Base-by-base conservation (phyloP, 2,113 vertebrate species). In the Alexandromys fortis region DNA sequence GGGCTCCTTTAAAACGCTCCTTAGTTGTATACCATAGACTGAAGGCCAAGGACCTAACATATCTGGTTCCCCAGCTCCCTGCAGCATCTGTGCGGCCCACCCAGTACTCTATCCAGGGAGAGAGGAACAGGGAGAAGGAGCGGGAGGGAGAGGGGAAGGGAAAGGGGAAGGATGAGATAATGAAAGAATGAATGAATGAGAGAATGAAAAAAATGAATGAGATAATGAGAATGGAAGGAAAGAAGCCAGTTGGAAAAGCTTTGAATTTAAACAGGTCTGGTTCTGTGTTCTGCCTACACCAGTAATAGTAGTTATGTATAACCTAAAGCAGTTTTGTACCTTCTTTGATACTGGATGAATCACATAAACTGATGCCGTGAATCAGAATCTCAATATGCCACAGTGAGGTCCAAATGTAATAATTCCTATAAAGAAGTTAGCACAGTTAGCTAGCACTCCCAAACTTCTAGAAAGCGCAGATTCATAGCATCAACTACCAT, bases 121-220 rank as follows among this genome's bases (percentile, higher is more conserved):
- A 16, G 68, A 45, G 49, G 7, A 7, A 22, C 24, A 30, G 21
- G 35, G 33, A n/a, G 33, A 22, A 26, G 1, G 35, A 7, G 8
- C 1, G 13, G 0, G 5, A 0, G 3, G 28, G 24, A 22, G 22
- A 12, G 33, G 10, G 22, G 52, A 38, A 0, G 1, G 28, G 24
- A 22, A 12, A 12, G 21, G 19, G 35, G 52, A 38, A 14, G 12
- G 3, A 26, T 73, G n/a, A 73, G 72, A 42, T n/a, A 38, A 73
- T 73, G 21, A 55, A 55, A 14, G n/a, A 38, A 73, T 38, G 21
- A 38, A 35, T n/a, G n/a, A 75, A 75, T 42, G 72, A 75, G 35
- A 52, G 33, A 79, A 21, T 21, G 30, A 79, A 79, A 4, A 30
- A 58, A 79, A 21, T 35, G 47, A 79, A 79, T 9, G 49, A 55